phyloP scores from a whole-genome alignment of 2,888 invertebrate genomes.

The Prosopocoilus inquinatus region DNA sequence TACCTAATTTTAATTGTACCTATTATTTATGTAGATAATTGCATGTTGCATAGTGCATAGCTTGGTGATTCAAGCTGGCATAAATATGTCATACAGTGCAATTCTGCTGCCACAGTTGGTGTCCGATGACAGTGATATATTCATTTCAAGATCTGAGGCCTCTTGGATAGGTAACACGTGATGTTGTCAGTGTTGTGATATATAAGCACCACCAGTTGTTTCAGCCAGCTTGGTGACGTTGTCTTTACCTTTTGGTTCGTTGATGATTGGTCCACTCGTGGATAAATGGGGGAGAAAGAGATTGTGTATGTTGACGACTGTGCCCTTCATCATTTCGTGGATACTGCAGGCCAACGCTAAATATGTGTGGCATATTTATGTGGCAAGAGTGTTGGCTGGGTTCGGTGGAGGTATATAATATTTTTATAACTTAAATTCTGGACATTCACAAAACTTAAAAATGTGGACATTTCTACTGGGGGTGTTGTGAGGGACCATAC shows the following conservation, averaged over 20 bases:
- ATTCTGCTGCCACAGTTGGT: slow-evolving; percentile 55
- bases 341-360: slow-evolving; percentile 49
- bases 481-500: no score
- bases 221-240: slow-evolving; percentile 59
- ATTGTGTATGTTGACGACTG: slow-evolving; percentile 48
- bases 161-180: slow-evolving; percentile 57
- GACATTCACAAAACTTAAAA: no score
- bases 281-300: slow-evolving; percentile 56
- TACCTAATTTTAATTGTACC: no score
- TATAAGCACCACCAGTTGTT: slow-evolving; percentile 26
- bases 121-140: slow-evolving; percentile 43
- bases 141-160: slow-evolving; percentile 50
- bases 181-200: neutral
- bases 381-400: slow-evolving; percentile 55
- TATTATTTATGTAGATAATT: slow-evolving; percentile 3
- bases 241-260: slow-evolving; percentile 55
- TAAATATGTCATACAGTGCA: slow-evolving; percentile 60
- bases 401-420: slow-evolving; percentile 53
- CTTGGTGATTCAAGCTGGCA: slow-evolving; percentile 57
- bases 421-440: slow-evolving; percentile 8
- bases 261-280: slow-evolving; percentile 57
- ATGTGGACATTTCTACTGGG: no score
- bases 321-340: slow-evolving; percentile 55
- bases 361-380: slow-evolving; percentile 51
- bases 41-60: slow-evolving; percentile 50